Percentiles rank a stretch among this genome's conserved stretches.
These are phyloP conservation scores for Heterodera schachtii DNA, from an alignment of 1,140 invertebrate genomes.

Conservation along the genomic window DNA sequence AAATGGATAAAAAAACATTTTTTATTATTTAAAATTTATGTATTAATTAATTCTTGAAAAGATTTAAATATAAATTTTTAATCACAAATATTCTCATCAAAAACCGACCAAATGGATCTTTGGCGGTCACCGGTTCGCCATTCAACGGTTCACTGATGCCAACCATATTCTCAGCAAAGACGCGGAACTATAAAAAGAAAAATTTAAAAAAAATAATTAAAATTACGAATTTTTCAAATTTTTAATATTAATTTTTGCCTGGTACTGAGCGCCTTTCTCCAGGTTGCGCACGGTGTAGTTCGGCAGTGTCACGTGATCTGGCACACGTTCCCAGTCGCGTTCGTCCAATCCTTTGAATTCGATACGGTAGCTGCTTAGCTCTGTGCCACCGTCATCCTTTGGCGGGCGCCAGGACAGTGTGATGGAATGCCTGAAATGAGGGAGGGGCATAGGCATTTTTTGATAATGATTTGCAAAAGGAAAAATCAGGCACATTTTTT, in stretches of 20 bases:
- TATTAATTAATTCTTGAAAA: no score
- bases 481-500: neutral
- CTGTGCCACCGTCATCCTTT: slow-evolving; percentile 88
- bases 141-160: slow-evolving; percentile 90
- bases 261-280: slow-evolving; percentile 88
- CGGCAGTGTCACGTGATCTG: slow-evolving; percentile 85
- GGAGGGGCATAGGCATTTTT: no score
- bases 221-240: no score
- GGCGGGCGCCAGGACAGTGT: slow-evolving; percentile 91
- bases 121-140: slow-evolving; percentile 84
- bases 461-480: neutral
- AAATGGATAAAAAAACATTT: no score
- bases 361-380: slow-evolving; percentile 88
- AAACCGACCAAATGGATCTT: slow-evolving; percentile 85
- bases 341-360: slow-evolving; percentile 85
- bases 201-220: no score
- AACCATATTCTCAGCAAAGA: slow-evolving; percentile 93
- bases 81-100: slow-evolving; percentile 34
- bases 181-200: slow-evolving; percentile 74
- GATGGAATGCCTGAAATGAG: slow-evolving; percentile 75
- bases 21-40: no score
- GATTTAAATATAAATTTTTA: no score
- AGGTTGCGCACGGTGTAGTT: slow-evolving; percentile 87
- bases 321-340: slow-evolving; percentile 80
- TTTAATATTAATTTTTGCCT: slow-evolving; percentile 59